Evolutionary conservation across 2,113 vertebrate species (phyloP).

Genomic region (Oncorhynchus masou): DNA sequence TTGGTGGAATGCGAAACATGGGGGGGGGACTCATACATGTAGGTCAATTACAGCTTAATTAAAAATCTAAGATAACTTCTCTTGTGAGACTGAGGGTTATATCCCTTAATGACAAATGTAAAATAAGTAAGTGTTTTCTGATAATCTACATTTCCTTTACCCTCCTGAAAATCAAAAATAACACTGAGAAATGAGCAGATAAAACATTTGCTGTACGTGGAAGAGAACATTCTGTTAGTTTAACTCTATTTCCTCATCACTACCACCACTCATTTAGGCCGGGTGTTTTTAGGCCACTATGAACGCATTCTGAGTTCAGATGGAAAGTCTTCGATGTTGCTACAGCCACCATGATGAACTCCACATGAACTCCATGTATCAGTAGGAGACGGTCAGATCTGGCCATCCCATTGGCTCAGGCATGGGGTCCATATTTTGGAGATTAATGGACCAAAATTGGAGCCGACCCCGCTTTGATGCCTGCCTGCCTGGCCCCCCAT

Average conservation of each 20-base stretch:
- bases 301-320: background rate
- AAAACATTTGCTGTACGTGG: background rate
- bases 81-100: background rate
- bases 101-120: background rate
- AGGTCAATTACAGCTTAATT: background rate
- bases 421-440: conserved; percentile 40
- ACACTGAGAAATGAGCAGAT: background rate
- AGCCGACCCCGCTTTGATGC: conserved; percentile 2
- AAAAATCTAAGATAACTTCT: background rate
- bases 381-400: conserved; percentile 48
- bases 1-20: no score
- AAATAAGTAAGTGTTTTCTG: no score
- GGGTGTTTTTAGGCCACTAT: background rate
- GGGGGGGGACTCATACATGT: no score
- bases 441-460: conserved; percentile 43
- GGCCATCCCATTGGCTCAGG: conserved; percentile 45
- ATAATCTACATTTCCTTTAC: no score
- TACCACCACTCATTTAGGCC: background rate
- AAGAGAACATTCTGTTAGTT: background rate
- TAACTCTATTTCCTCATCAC: background rate
- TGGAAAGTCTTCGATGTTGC: background rate
- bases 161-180: background rate
- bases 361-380: conserved; percentile 55
- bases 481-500: conserved; percentile 13
- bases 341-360: conserved; percentile 65